phyloP scores from a whole-genome alignment of 1,140 invertebrate species.

The Aphelinus certus region DNA sequence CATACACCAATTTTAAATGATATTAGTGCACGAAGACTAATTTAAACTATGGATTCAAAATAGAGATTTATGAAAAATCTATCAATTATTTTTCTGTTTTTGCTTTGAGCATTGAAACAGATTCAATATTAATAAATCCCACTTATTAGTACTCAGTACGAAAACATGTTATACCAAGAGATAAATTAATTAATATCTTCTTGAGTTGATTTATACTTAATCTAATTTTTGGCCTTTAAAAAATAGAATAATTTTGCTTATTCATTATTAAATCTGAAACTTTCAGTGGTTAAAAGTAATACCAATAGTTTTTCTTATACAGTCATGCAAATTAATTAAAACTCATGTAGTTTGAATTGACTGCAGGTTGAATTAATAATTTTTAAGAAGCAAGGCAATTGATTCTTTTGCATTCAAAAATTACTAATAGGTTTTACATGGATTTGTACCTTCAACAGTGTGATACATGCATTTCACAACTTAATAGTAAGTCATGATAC shows the following conservation, averaged over 20 bases:
- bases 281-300: neutral
- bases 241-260: conserved; percentile 9
- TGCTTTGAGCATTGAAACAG: no score
- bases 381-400: neutral
- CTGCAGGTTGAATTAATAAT: no score
- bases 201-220: conserved; percentile 3
- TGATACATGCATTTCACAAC: conserved; percentile 9
- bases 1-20: conserved; percentile 8
- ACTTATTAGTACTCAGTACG: no score
- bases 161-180: no score
- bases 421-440: neutral
- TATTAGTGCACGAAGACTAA: conserved; percentile 2
- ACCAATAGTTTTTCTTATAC: no score
- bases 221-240: conserved; percentile 32
- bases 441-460: neutral
- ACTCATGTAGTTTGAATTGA: no score
- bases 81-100: no score
- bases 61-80: no score
- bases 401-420: conserved; percentile 1
- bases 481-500: conserved; percentile 3
- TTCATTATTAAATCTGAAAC: neutral
- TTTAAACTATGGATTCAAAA: neutral
- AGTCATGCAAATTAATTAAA: no score
- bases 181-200: no score
- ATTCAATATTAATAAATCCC: no score